phyloP scores from a whole-genome alignment of 2,113 vertebrate species.

The Anhinga anhinga region DNA sequence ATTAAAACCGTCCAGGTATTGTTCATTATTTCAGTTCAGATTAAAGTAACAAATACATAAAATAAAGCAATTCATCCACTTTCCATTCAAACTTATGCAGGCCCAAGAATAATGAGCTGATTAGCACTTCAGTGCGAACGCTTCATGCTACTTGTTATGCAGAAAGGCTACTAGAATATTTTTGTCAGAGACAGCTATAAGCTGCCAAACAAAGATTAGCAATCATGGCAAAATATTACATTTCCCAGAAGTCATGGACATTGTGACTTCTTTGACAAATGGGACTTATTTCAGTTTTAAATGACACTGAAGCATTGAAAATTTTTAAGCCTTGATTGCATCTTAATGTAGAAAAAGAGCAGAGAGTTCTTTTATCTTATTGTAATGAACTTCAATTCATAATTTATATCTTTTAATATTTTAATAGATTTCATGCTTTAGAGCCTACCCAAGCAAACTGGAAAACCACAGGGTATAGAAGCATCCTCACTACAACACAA shows the following conservation, averaged over 20 bases:
- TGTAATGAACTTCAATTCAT: conserved; percentile 27
- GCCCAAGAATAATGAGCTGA: not conserved
- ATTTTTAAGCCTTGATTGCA: not conserved
- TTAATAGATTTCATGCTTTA: conserved; percentile 36
- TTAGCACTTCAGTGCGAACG: not conserved
- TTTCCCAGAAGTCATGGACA: conserved; percentile 2
- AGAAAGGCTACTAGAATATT: not conserved
- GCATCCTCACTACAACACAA: not conserved
- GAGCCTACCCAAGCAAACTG: not conserved
- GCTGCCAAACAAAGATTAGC: conserved; percentile 36
- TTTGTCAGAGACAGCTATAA: conserved; percentile 19
- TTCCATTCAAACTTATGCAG: not conserved
- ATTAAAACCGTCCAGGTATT: not conserved
- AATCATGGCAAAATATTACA: conserved; percentile 38
- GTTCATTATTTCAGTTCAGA: not conserved
- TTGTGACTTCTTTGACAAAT: conserved; percentile 21
- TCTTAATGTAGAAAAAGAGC: not conserved
- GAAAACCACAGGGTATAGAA: conserved; percentile 1
- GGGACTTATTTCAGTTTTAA: conserved; percentile 19
- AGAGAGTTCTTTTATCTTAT: not conserved
- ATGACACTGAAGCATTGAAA: not conserved
- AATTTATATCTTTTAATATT: conserved; percentile 59
- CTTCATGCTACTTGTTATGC: not conserved
- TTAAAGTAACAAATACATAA: not conserved
- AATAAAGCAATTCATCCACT: not conserved